Percentiles rank a stretch among this genome's conserved stretches.
These are phyloP conservation scores for Phalera bucephala DNA, from an alignment of 2,888 invertebrate species.

Conservation along the genomic window DNA sequence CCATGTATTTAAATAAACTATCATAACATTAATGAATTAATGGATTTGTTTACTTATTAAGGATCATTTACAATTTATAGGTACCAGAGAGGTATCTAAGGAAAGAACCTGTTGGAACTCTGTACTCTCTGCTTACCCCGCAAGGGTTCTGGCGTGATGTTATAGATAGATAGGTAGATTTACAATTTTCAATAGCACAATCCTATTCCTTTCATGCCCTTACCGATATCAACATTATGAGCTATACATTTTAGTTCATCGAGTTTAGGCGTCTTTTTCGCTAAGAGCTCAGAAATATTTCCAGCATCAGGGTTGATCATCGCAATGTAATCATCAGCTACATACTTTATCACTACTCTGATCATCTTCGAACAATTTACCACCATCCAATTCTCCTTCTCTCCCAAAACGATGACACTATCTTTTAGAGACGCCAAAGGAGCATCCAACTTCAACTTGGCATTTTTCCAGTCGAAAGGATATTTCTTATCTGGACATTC, in stretches of 20 bases:
- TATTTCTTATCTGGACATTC: slow-evolving; percentile 5
- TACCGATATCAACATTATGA: slow-evolving; percentile 16
- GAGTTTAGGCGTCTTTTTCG: slow-evolving; percentile 1
- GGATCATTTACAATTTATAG: too few relatives aligned
- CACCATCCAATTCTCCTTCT: slow-evolving; percentile 18
- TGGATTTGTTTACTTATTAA: too few relatives aligned
- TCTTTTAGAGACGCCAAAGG: slow-evolving; percentile 8
- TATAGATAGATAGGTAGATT: too few relatives aligned
- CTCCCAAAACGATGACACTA: slow-evolving; percentile 15
- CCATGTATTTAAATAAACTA: too few relatives aligned
- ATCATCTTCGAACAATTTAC: slow-evolving; percentile 9
- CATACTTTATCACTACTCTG: slow-evolving; percentile 7
- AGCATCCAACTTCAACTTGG: slow-evolving; percentile 11
- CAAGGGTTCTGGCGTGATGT: too few relatives aligned
- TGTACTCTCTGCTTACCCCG: too few relatives aligned
- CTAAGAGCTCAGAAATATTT: slow-evolving; percentile 10
- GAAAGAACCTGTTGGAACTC: too few relatives aligned
- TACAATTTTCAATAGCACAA: slow-evolving; percentile 5
- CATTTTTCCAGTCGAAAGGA: slow-evolving; percentile 21
- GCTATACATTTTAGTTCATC: slow-evolving; percentile 20
- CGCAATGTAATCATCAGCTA: slow-evolving; percentile 16
- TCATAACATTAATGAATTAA: too few relatives aligned
- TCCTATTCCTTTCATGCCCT: slow-evolving; percentile 5
- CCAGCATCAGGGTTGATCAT: slow-evolving; percentile 15
- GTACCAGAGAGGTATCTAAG: too few relatives aligned